Conservation (phyloP, 37 sponge, comb jelly and placozoan genomes). For the Ianthella basta region DNA sequence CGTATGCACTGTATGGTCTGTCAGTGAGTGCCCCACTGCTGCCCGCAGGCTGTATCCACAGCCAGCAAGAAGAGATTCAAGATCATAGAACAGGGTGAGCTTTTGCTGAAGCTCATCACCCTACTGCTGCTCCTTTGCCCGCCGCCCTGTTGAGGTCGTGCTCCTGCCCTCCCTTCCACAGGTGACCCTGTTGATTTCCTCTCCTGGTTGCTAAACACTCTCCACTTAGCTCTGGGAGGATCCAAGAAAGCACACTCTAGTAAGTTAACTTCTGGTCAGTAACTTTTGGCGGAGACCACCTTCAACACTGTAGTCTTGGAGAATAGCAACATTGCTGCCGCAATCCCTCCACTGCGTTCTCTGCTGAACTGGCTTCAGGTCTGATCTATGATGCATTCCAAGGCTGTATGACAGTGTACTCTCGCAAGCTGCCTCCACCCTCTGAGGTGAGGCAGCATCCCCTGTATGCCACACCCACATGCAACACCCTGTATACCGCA, state of each 20-base stretch:
- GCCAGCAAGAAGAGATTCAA: conserved; percentile 93
- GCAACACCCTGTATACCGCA: background rate
- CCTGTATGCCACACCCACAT: background rate
- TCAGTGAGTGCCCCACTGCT: no score
- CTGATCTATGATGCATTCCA: conserved; percentile 65
- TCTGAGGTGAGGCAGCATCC: conserved; percentile 1
- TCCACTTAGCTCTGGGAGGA: conserved; percentile 79
- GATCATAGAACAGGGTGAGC: conserved; percentile 91
- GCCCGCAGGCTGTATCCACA: conserved; percentile 79
- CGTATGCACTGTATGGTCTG: background rate
- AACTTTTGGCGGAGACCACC: background rate
- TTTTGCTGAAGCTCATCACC: background rate
- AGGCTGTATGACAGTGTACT: conserved; percentile 79
- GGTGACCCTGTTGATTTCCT: conserved; percentile 97
- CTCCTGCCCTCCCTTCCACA: conserved; percentile 24
- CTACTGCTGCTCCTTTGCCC: no score
- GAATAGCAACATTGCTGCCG: no score
- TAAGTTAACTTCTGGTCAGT: background rate
- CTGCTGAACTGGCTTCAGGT: conserved; percentile 38
- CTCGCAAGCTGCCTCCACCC: conserved; percentile 36
- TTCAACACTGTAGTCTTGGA: no score
- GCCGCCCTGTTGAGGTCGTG: background rate
- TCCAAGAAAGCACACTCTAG: background rate
- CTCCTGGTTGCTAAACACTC: conserved; percentile 92
- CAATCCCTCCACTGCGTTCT: no score